Evolutionary conservation across 2,113 vertebrate species (phyloP).

Genomic region (Trogon melanurus): DNA sequence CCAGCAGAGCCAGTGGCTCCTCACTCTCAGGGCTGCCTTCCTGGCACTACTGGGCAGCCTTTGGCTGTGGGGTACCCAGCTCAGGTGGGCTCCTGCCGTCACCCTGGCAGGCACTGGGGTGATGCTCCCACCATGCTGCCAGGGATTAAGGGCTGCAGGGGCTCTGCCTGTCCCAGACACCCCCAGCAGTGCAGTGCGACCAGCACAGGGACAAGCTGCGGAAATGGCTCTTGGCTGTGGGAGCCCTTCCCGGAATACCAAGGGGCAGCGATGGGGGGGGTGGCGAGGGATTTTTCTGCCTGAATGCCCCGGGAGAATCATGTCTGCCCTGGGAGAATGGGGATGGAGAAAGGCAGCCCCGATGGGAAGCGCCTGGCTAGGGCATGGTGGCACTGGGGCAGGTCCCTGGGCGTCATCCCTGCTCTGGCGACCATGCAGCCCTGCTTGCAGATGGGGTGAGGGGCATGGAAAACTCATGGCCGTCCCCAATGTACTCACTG

Average conservation of each 20-base stretch:
- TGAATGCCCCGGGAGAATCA: conserved; percentile 34
- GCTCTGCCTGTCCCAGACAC: not conserved
- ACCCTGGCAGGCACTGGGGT: accelerated
- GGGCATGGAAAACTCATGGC: not conserved
- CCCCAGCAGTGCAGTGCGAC: not conserved
- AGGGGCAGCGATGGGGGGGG: conserved; percentile 36
- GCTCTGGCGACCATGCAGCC: not conserved
- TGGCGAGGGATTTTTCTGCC: conserved; percentile 62
- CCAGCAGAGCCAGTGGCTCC: conserved; percentile 29
- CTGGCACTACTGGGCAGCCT: not conserved
- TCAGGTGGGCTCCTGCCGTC: not conserved
- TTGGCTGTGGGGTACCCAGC: not conserved
- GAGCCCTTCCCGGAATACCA: conserved; percentile 52
- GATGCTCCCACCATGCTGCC: not conserved
- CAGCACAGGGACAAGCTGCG: not conserved
- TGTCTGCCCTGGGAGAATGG: conserved; percentile 29
- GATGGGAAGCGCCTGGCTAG: not conserved
- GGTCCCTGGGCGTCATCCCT: not conserved
- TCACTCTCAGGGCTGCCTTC: conserved; percentile 26
- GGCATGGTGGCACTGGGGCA: not conserved
- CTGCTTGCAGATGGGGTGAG: not conserved
- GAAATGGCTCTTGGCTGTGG: conserved; percentile 31
- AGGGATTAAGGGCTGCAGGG: not conserved
- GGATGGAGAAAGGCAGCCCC: conserved; percentile 1
- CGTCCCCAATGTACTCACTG: accelerated